Evolutionary conservation across 2,888 invertebrate genomes (phyloP), one percentile per base, ranked within the genome.

Genomic region (Ischnus inquisitorius): DNA sequence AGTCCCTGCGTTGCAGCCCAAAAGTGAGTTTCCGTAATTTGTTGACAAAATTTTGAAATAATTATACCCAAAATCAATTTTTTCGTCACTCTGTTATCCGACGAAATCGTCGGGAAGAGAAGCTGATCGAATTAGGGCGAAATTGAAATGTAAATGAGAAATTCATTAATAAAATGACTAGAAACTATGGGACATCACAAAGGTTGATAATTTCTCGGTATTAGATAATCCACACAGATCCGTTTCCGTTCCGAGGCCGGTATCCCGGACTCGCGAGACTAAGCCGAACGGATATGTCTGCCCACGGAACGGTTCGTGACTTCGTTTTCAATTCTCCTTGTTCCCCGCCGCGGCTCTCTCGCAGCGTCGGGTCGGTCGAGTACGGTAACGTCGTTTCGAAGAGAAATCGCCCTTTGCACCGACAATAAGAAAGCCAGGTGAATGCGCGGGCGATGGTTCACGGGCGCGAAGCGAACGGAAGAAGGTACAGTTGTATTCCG

Each of bases 251-350:
- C 51, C 12, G 22, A 34, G 67, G 48, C 14, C 67, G 10, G 16
- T 57, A 57, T 28, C 25, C 39, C 28, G 22, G 60, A 51, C 67
- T 43, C 71, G 39, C 25, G 71, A 79, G 71, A 77, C 60, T 60
- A 28, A n/a, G 4, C 57, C 67, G 62, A 68, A 79, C 60, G 67
- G 67, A 79, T 79, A 72, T 83, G 76, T 79, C 69, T 65, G 76
- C 71, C 71, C 25, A 77, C 51, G 62, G 60, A 77, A 84, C 83
- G 87, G 88, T 88, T 89, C 90, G 90, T 90, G 90, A 90, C 90
- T 91, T 89, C 85, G 88, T 90, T 91, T 90, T 87, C 90, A 91
- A 90, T 90, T 91, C 88, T 88, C 86, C 68, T 64, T 39, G 12
- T 41, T n/a, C 41, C 39, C 10, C 34, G 2, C 16, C 46, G 6